Evolutionary conservation across 2,797 vertebrate species (phyloP).

Genomic region (Percopsis omiscomaycus): DNA sequence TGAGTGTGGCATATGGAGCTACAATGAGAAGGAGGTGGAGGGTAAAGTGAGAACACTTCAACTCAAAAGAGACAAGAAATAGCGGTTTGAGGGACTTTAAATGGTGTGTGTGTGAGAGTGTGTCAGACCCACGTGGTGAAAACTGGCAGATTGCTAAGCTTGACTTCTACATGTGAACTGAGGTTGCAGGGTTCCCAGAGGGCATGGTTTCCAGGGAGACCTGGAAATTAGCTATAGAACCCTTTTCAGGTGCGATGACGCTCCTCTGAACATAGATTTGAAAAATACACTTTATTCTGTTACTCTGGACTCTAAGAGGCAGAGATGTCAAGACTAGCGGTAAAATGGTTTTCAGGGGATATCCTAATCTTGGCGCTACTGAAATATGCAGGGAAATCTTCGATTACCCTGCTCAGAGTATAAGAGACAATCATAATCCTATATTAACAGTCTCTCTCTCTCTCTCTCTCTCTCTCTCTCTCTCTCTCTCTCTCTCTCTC

Average conservation of each 20-base stretch:
- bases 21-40: conserved; percentile 41
- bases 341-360: background rate
- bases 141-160: background rate
- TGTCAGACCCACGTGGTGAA: background rate
- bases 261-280: background rate
- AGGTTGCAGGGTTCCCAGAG: conserved; percentile 5
- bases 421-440: too few species aligned
- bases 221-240: background rate
- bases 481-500: conserved; percentile 27
- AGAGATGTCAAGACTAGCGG: background rate
- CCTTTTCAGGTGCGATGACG: background rate
- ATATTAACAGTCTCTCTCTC: conserved; percentile 12
- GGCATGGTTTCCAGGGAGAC: background rate
- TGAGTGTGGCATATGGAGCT: too few species aligned
- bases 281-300: background rate
- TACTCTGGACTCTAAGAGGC: background rate
- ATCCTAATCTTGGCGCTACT: background rate
- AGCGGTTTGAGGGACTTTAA: conserved; percentile 48
- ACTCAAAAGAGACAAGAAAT: conserved; percentile 17
- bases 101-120: conserved; percentile 15
- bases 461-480: conserved; percentile 24
- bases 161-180: background rate
- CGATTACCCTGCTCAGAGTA: too few species aligned
- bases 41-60: conserved; percentile 46
- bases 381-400: too few species aligned